These are phyloP conservation scores for Cyanoderma ruficeps DNA, from an alignment of 2,113 vertebrate species.

Conservation along the genomic window DNA sequence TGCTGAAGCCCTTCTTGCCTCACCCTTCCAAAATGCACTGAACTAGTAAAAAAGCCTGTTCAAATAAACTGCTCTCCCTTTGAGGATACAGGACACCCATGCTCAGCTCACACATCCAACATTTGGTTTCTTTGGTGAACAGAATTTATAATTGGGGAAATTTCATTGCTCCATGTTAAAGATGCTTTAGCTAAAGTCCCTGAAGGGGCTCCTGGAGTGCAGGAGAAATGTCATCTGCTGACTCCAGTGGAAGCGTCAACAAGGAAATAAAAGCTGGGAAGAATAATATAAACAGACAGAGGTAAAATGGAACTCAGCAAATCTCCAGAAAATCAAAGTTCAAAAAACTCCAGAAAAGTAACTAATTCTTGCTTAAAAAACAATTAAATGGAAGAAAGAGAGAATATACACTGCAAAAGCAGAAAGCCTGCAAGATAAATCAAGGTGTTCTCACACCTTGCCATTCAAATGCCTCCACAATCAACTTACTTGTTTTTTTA, in stretches of 20 bases:
- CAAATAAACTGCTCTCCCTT: neutral
- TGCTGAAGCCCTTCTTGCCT: neutral
- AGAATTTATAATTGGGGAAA: neutral
- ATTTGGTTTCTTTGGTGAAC: neutral
- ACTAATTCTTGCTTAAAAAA: neutral
- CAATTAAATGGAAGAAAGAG: neutral
- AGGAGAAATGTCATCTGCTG: slow-evolving; percentile 37
- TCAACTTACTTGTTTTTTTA: neutral
- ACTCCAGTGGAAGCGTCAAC: neutral
- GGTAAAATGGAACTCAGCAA: neutral
- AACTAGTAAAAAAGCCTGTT: neutral
- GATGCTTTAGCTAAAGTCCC: neutral
- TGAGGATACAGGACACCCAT: neutral
- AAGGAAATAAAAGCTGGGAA: slow-evolving; percentile 30
- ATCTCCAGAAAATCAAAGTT: neutral
- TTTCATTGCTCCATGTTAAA: neutral
- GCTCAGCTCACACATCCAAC: neutral
- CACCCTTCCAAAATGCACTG: neutral
- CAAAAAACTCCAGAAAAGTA: neutral
- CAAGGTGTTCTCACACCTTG: neutral
- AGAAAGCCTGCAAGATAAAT: neutral
- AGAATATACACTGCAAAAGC: neutral
- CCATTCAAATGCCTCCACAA: neutral
- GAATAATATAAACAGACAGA: neutral
- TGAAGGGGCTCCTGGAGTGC: slow-evolving; percentile 23